These are phyloP conservation scores for Cardinalis cardinalis DNA, from an alignment of 2,113 vertebrate species.

Conservation along the genomic window DNA sequence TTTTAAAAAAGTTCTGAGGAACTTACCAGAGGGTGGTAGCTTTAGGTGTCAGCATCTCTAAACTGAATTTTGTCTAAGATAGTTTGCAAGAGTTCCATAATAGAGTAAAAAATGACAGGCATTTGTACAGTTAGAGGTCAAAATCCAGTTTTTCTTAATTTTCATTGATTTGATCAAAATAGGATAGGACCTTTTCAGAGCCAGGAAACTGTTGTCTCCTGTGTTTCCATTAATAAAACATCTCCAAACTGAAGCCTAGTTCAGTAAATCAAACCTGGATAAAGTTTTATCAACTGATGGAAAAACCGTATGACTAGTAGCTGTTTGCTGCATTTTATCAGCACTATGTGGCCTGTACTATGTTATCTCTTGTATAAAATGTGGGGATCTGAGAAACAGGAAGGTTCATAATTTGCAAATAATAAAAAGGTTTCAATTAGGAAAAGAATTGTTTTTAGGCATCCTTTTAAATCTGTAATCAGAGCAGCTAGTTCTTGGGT, in stretches of 20 bases:
- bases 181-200: background rate
- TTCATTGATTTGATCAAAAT: background rate
- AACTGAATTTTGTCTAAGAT: background rate
- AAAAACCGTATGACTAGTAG: background rate
- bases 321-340: background rate
- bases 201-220: background rate
- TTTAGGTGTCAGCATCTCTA: background rate
- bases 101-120: background rate
- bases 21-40: background rate
- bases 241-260: background rate
- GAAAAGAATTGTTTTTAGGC: background rate
- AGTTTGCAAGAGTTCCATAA: background rate
- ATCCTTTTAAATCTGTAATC: background rate
- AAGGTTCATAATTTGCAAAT: background rate
- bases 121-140: background rate
- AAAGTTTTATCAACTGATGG: background rate
- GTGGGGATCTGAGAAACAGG: background rate
- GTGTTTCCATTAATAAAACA: background rate
- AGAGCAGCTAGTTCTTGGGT: background rate
- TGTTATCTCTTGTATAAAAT: background rate
- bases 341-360: background rate
- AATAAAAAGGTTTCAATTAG: background rate
- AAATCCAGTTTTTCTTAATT: background rate
- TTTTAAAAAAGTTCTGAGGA: background rate
- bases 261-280: background rate